Evolutionary conservation across 2,797 vertebrate species (phyloP), one percentile per base, ranked within the genome.

Genomic region (Cygnus olor): DNA sequence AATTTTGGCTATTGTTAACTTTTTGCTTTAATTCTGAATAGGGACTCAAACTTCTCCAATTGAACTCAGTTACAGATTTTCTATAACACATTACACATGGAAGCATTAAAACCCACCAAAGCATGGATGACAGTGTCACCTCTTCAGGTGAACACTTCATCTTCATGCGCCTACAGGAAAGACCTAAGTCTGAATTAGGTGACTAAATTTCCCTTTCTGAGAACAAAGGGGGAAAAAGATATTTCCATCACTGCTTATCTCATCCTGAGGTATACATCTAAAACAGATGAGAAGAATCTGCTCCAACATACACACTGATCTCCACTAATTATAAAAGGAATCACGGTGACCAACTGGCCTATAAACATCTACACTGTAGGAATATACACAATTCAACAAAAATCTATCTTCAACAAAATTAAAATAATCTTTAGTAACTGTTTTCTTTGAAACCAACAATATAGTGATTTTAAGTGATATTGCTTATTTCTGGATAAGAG

Each of bases 161-260:
- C 7, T 63, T 64, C 40, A n/a, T 15, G n/a, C 5, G 12, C 32
- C 12, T 56, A 76, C 11, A 66, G 14, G 13, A 79, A 53, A 79
- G 21, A 54, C 25, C 4, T 1, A 4, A 32, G 21, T 40, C 24
- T 0, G 0, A 42, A 18, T 42, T 40, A 30, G 54, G 4, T 54
- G 17, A 38, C 57, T 74, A 22, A 34, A 65, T 51, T 74, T 79
- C 17, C 8, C 8, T 45, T 65, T 45, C 25, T 18, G 86, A n/a
- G 15, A 12, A 40, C 10, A 49, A 6, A 7, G 5, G 64, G 9
- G 9, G 4, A 36, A 60, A 68, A 25, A 9, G 36, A 38, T 63
- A 64, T 22, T 54, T 22, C 2, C 28, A 83, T 51, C 53, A 28
- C 32, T 51, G 27, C 20, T 79, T 38, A 54, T 32, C 9, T 58